Evolutionary conservation across 2,113 vertebrate genomes (phyloP).

Genomic region (Hemichromis elongatus): DNA sequence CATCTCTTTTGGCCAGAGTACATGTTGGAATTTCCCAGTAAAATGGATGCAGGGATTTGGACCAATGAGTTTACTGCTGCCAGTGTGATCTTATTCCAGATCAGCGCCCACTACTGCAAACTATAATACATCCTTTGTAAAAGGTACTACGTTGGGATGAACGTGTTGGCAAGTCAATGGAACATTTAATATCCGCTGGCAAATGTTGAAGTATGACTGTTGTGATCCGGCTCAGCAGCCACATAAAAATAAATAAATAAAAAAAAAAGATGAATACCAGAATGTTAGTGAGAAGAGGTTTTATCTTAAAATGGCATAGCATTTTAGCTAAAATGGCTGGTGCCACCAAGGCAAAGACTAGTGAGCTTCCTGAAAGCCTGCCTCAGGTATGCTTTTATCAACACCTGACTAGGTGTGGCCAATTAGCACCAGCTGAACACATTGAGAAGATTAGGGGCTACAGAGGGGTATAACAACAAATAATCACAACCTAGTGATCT

Average conservation of each 20-base stretch:
- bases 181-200: neutral
- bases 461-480: neutral
- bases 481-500: too few species aligned
- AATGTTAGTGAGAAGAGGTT: neutral
- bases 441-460: neutral
- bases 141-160: neutral
- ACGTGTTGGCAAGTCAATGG: neutral
- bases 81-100: neutral
- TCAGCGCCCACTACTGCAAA: neutral
- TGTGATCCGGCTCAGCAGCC: too few species aligned
- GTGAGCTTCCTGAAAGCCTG: accelerated
- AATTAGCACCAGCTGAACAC: neutral
- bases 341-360: neutral
- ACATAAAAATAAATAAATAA: too few species aligned
- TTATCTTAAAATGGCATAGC: neutral
- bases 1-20: neutral
- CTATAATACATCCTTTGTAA: neutral
- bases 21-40: neutral
- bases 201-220: too few species aligned
- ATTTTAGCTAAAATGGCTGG: too few species aligned
- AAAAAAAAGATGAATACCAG: neutral
- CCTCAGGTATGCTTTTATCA: neutral
- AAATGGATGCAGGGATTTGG: neutral
- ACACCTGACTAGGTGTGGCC: neutral
- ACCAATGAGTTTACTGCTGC: neutral